These are phyloP conservation scores for Erebia palarica DNA, from an alignment of 2,888 invertebrate species.

Conservation along the genomic window DNA sequence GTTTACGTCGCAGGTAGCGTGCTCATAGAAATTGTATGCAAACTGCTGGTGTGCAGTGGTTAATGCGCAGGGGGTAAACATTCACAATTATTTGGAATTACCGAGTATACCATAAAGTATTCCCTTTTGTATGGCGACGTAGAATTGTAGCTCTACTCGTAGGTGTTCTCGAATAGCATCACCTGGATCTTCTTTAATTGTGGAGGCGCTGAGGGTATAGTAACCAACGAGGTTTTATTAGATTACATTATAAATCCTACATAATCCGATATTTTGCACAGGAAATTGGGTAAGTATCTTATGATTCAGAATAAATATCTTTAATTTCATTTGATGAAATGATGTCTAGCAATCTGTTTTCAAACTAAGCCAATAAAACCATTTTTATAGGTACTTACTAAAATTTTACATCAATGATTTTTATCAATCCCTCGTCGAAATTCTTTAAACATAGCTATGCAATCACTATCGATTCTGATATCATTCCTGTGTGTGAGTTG, in stretches of 20 bases:
- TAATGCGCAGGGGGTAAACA: conserved; percentile 10
- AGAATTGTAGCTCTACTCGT: too few relatives aligned
- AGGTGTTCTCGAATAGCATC: too few relatives aligned
- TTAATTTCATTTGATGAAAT: neutral
- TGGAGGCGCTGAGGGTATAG: too few relatives aligned
- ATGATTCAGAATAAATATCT: too few relatives aligned
- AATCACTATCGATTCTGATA: conserved; percentile 11
- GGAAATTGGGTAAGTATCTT: too few relatives aligned
- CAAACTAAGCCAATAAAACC: neutral
- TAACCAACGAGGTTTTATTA: too few relatives aligned
- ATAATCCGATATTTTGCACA: too few relatives aligned
- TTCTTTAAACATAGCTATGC: neutral
- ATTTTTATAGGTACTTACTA: too few relatives aligned
- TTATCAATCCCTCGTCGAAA: neutral
- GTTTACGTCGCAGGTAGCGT: conserved; percentile 21
- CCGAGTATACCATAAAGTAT: neutral
- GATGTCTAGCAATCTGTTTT: neutral
- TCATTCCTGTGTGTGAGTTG: neutral
- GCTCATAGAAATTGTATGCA: conserved; percentile 34
- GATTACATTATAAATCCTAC: too few relatives aligned
- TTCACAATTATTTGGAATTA: neutral
- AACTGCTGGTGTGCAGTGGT: conserved; percentile 25
- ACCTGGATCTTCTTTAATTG: too few relatives aligned
- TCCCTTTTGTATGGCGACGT: neutral
- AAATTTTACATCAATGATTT: neutral